A percentile compares a stretch with the other conserved stretches of the same genome.
Conservation (phyloP, 2,888 invertebrate genomes). For the Gryllus longicercus region DNA sequence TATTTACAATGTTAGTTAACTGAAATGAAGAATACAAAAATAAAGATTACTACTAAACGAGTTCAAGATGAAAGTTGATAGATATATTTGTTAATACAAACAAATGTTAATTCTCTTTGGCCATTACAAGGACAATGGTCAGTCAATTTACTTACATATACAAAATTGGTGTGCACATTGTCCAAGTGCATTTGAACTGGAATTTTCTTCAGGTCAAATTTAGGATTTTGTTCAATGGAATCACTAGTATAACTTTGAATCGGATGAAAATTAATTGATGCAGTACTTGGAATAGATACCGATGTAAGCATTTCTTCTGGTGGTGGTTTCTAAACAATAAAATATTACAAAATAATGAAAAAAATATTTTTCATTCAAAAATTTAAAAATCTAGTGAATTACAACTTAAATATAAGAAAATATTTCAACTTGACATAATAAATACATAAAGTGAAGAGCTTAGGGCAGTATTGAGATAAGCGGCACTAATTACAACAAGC, state of each 20-base stretch:
- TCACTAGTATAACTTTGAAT: slow-evolving; percentile 53
- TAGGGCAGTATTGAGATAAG: too few species aligned
- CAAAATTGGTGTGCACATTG: slow-evolving; percentile 77
- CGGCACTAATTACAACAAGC: too few species aligned
- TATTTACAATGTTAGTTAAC: too few species aligned
- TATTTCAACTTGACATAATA: too few species aligned
- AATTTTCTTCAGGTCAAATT: slow-evolving; percentile 59
- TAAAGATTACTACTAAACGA: slow-evolving; percentile 18
- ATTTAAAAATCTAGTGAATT: too few species aligned
- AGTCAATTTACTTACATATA: slow-evolving; percentile 62
- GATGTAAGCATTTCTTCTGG: slow-evolving; percentile 67
- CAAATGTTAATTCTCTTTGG: background rate
- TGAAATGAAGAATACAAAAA: slow-evolving; percentile 22
- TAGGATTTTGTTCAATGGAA: slow-evolving; percentile 49
- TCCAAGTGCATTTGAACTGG: slow-evolving; percentile 76
- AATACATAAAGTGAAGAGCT: too few species aligned
- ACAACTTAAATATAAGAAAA: too few species aligned
- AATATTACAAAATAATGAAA: background rate
- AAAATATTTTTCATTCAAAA: too few species aligned
- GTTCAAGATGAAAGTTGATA: background rate
- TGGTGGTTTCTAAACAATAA: slow-evolving; percentile 57
- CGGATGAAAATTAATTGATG: slow-evolving; percentile 66
- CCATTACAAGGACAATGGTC: too few species aligned
- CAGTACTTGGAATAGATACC: slow-evolving; percentile 71
- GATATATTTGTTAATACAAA: background rate